phyloP scores from a whole-genome alignment of 2,113 vertebrate species.

The Catharus bicknelli region DNA sequence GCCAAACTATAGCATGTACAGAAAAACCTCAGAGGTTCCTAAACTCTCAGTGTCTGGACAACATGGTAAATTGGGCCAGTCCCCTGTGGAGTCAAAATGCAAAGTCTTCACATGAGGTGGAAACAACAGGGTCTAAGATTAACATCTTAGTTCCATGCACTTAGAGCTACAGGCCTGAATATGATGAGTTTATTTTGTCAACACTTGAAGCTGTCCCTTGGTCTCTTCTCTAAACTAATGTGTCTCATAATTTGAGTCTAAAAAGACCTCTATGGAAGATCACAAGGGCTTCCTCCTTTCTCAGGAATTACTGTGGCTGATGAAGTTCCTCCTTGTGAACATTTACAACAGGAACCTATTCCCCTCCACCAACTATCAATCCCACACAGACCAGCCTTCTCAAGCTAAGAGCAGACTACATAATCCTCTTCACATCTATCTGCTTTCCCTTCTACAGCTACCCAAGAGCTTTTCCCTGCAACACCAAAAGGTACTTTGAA shows the following conservation, averaged over 20 bases:
- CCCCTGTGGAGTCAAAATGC: background rate
- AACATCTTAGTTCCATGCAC: background rate
- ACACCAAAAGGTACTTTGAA: background rate
- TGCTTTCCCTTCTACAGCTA: background rate
- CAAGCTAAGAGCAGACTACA: background rate
- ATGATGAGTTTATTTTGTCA: background rate
- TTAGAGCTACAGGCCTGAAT: background rate
- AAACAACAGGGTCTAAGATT: background rate
- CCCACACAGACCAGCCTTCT: background rate
- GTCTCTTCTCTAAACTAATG: background rate
- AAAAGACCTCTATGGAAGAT: background rate
- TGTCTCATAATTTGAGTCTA: background rate
- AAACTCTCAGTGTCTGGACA: background rate
- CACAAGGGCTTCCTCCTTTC: background rate
- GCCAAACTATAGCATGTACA: background rate
- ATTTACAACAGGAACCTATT: background rate
- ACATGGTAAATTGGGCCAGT: background rate
- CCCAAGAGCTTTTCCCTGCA: background rate
- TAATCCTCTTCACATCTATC: background rate
- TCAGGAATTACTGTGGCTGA: background rate
- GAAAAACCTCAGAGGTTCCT: background rate
- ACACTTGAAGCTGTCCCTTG: background rate
- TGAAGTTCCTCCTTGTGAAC: background rate
- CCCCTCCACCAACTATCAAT: accelerated
- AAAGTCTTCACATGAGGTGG: background rate